Percentiles rank a stretch among this genome's conserved stretches.
These are phyloP conservation scores for Coboldia fuscipes DNA, from an alignment of 1,140 invertebrate species.

Conservation along the genomic window DNA sequence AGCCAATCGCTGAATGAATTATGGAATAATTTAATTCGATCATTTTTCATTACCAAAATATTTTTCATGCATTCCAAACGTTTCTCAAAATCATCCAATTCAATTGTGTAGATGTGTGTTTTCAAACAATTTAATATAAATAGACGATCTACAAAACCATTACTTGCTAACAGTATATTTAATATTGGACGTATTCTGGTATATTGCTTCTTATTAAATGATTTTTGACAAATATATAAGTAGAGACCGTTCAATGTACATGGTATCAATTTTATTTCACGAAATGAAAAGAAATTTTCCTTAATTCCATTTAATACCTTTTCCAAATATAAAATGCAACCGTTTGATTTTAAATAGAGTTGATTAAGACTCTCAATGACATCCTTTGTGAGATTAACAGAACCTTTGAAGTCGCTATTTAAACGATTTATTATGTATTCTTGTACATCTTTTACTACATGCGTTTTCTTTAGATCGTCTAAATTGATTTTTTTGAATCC, in stretches of 20 bases:
- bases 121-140: conserved; percentile 63
- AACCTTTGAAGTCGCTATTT: conserved; percentile 42
- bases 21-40: conserved; percentile 59
- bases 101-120: conserved; percentile 58
- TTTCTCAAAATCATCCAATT: conserved; percentile 65
- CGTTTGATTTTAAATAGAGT: conserved; percentile 89
- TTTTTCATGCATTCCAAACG: conserved; percentile 54
- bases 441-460: conserved; percentile 79
- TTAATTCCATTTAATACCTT: conserved; percentile 82
- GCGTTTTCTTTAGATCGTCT: conserved; percentile 74
- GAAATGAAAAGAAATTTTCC: conserved; percentile 75
- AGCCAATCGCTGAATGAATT: conserved; percentile 88
- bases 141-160: conserved; percentile 58
- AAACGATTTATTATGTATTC: conserved; percentile 82
- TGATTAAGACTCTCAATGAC: conserved; percentile 90
- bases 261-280: conserved; percentile 71
- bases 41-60: conserved; percentile 28
- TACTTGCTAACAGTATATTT: conserved; percentile 71
- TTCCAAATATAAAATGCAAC: conserved; percentile 84
- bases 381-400: conserved; percentile 26
- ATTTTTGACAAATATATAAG: conserved; percentile 80
- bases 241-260: conserved; percentile 89
- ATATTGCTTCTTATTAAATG: conserved; percentile 77
- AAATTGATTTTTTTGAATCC: conserved; percentile 83
- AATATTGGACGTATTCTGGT: conserved; percentile 57